These are phyloP conservation scores for Mobula birostris DNA, from an alignment of 2,113 vertebrate species.

Conservation along the genomic window DNA sequence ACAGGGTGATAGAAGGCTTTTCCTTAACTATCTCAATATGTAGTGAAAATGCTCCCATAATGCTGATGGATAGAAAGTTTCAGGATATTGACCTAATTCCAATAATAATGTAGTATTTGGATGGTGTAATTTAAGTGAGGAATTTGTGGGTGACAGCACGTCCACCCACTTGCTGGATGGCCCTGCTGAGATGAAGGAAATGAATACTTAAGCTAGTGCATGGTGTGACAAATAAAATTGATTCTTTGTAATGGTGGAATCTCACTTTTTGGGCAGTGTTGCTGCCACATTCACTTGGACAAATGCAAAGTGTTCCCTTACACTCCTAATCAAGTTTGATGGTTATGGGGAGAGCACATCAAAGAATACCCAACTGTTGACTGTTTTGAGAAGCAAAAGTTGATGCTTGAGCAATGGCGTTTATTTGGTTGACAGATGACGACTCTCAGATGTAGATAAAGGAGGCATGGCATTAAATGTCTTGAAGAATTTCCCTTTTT, in stretches of 20 bases:
- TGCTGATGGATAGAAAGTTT: too few relatives aligned
- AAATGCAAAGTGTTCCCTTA: background rate
- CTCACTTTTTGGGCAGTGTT: background rate
- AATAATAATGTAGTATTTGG: too few relatives aligned
- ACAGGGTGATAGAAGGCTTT: too few relatives aligned
- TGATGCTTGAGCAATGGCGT: background rate
- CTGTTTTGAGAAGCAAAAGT: background rate
- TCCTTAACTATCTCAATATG: too few relatives aligned
- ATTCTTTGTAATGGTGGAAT: background rate
- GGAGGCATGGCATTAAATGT: background rate
- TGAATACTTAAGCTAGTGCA: background rate
- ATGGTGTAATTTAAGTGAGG: background rate
- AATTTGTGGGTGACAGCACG: background rate
- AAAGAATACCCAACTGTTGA: background rate
- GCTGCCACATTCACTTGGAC: background rate
- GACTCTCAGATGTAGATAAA: background rate
- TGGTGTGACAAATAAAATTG: background rate
- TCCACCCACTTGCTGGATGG: background rate
- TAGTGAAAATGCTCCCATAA: too few relatives aligned
- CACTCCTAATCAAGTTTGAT: background rate
- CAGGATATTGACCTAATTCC: too few relatives aligned
- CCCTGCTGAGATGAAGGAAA: background rate
- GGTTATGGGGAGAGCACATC: background rate
- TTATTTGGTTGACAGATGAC: background rate
- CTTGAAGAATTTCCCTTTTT: background rate